Percentiles rank a stretch among this genome's conserved stretches.
Conservation (phyloP, 2,888 invertebrate genomes). For the Spisula solida region DNA sequence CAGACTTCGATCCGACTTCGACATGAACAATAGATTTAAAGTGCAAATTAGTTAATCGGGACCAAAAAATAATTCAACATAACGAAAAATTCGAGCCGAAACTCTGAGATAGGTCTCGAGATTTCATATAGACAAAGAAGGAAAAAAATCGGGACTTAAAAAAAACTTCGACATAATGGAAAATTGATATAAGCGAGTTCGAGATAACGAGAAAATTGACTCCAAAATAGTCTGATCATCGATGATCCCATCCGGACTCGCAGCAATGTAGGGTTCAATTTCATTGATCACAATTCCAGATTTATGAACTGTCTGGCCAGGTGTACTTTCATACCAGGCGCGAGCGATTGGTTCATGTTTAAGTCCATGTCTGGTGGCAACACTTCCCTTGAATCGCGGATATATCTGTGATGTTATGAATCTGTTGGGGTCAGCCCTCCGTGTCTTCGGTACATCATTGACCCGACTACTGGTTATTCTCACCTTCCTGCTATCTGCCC, state of each 20-base stretch:
- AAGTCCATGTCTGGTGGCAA: slow-evolving; percentile 41
- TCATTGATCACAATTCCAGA: slow-evolving; percentile 24
- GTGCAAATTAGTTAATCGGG: too few species aligned
- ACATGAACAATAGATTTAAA: too few species aligned
- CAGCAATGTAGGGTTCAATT: slow-evolving; percentile 48
- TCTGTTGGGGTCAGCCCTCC: slow-evolving; percentile 39
- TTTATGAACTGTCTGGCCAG: neutral
- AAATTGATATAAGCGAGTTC: too few species aligned
- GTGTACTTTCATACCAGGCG: slow-evolving; percentile 22
- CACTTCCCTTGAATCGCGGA: slow-evolving; percentile 42
- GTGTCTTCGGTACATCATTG: slow-evolving; percentile 26
- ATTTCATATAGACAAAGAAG: too few species aligned
- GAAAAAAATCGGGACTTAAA: too few species aligned
- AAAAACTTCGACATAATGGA: too few species aligned
- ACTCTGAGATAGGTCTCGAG: too few species aligned
- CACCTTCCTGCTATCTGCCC: slow-evolving; percentile 37
- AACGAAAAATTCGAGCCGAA: too few species aligned
- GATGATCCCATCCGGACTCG: slow-evolving; percentile 50
- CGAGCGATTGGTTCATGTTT: slow-evolving; percentile 37
- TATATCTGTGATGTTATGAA: slow-evolving; percentile 39
- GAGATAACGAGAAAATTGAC: too few species aligned
- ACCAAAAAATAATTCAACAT: too few species aligned
- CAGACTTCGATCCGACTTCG: too few species aligned
- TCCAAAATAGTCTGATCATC: slow-evolving; percentile 34
- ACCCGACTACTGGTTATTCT: slow-evolving; percentile 34